These are phyloP conservation scores for Coilia nasus DNA, from an alignment of 2,797 vertebrate genomes.

Conservation along the genomic window DNA sequence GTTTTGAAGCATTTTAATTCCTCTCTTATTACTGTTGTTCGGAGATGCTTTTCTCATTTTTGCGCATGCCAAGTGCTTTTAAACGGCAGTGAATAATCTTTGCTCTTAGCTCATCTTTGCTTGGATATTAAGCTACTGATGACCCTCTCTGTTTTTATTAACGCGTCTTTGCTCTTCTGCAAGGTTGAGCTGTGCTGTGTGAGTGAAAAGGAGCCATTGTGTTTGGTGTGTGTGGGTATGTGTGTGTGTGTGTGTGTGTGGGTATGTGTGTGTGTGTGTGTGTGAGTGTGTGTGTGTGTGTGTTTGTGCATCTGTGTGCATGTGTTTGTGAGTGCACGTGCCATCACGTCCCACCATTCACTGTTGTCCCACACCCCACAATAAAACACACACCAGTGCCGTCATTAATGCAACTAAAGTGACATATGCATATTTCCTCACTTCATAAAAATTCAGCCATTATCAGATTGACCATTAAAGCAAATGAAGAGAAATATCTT, in stretches of 20 bases:
- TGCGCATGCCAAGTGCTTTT: conserved; percentile 71
- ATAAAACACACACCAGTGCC: background rate
- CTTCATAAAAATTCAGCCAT: conserved; percentile 1
- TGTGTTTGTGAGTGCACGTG: conserved; percentile 20
- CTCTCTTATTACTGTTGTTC: conserved; percentile 71
- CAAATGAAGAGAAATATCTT: conserved; percentile 37
- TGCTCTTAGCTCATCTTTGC: conserved; percentile 65
- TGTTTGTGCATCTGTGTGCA: background rate
- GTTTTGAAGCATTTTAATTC: conserved; percentile 80
- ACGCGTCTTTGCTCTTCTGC: conserved; percentile 22
- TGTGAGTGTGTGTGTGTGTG: conserved; percentile 35
- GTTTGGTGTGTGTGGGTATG: background rate
- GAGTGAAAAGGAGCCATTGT: background rate
- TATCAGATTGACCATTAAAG: conserved; percentile 27
- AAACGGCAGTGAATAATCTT: conserved; percentile 57
- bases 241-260: no score
- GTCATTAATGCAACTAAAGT: background rate
- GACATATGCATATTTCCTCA: conserved; percentile 14
- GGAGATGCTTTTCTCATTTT: conserved; percentile 61
- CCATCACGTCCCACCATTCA: background rate
- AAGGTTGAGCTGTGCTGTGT: background rate
- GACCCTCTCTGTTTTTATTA: conserved; percentile 68
- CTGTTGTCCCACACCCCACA: background rate
- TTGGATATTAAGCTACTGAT: conserved; percentile 58
- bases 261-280: conserved; percentile 17